These are phyloP conservation scores for Dromococcyx pavoninus DNA, from an alignment of 2,797 vertebrate species.

Conservation along the genomic window DNA sequence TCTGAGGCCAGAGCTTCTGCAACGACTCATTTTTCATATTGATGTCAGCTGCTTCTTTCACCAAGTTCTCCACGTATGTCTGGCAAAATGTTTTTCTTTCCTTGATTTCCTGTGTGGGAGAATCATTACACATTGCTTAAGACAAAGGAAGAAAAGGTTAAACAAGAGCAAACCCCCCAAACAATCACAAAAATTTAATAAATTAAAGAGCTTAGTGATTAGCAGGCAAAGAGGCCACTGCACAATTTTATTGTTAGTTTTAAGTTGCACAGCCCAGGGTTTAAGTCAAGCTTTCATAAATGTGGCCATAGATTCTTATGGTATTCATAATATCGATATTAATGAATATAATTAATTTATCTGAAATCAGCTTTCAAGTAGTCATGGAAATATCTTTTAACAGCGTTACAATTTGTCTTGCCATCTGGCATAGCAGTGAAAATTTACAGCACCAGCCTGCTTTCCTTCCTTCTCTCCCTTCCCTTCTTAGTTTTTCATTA, in stretches of 20 bases:
- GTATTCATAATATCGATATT: neutral
- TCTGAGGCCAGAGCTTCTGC: constrained; percentile 94
- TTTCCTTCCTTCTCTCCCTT: neutral
- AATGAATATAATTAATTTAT: neutral
- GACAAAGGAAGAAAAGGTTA: neutral
- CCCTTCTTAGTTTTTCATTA: neutral
- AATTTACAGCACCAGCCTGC: neutral
- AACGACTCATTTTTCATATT: constrained; percentile 89
- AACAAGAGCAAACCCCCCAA: neutral
- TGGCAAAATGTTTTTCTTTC: constrained; percentile 82
- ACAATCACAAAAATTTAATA: neutral
- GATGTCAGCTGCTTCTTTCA: constrained; percentile 87
- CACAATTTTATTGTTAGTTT: neutral
- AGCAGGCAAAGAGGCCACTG: neutral
- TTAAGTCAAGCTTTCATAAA: neutral
- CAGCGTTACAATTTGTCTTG: neutral
- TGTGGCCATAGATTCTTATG: neutral
- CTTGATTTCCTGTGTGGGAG: constrained; percentile 73
- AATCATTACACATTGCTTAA: neutral
- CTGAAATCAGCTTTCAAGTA: neutral
- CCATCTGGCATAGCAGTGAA: neutral
- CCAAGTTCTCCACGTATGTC: constrained; percentile 85
- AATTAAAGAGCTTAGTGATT: neutral
- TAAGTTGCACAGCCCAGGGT: neutral
- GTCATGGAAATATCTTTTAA: neutral